These are phyloP conservation scores for Poeciliopsis gracilis DNA, from an alignment of 2,797 vertebrate species.

Conservation along the genomic window DNA sequence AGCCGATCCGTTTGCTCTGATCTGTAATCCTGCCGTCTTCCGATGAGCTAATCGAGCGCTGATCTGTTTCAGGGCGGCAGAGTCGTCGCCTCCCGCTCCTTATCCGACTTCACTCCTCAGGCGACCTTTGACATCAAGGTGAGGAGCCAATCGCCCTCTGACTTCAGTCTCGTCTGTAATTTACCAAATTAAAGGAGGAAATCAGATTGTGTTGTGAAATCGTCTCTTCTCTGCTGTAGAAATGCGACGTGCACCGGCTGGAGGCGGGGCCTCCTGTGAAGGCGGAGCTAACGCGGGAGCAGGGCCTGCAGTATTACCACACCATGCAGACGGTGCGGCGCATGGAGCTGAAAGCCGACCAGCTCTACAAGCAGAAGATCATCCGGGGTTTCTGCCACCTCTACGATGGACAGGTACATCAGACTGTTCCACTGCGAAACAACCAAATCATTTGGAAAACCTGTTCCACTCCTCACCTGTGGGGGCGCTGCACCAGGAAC, in stretches of 20 bases:
- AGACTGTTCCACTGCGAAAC: no score
- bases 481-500: no score
- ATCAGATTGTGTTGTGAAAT: no score
- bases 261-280: constrained; percentile 85
- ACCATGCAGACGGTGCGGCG: constrained; percentile 93
- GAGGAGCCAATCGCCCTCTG: not conserved
- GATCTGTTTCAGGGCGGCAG: constrained; percentile 78
- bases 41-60: not conserved
- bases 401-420: constrained; percentile 89
- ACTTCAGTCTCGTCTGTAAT: no score
- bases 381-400: constrained; percentile 97
- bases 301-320: constrained; percentile 92
- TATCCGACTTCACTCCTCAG: constrained; percentile 87
- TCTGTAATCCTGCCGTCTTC: not conserved
- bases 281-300: constrained; percentile 88
- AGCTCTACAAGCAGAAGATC: constrained; percentile 98
- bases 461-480: no score
- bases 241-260: constrained; percentile 89
- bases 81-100: constrained; percentile 84
- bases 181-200: no score
- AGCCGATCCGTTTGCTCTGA: not conserved
- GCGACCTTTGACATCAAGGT: constrained; percentile 93
- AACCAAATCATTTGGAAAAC: no score
- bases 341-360: constrained; percentile 97
- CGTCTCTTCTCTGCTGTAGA: constrained; percentile 35